Base-by-base conservation (phyloP, 1,140 invertebrate species). In the Hyphantria cunea region DNA sequence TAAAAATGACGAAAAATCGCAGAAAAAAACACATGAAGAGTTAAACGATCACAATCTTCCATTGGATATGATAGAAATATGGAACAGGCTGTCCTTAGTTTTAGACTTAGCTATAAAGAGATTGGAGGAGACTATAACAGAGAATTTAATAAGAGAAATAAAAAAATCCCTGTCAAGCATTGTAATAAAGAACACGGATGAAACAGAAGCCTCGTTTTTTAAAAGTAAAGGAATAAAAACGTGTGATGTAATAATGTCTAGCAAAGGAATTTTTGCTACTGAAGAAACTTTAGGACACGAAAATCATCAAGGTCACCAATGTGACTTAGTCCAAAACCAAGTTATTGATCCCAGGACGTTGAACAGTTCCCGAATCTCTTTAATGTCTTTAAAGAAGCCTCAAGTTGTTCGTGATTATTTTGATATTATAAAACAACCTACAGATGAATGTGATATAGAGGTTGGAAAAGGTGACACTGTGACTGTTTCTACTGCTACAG, bases 121-220 rank as follows among this genome's bases (percentile, higher is more conserved):
- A 68, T 62, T 88, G 39, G 82, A 85, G 58, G 64, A 76, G 13
- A 72, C 76, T 8, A 33, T 88, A 39, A 64, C 71, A n/a, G 73
- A 86, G 10, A 86, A 75, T 67, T 78, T 86, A 41, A 37, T 70
- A 11, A 73, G 54, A 15, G 78, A 86, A 72, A 39, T 86, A 34
- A 81, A 72, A 52, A 74, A 64, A 44, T 66, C 72, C 0, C 56
- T 81, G 8, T 37, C 70, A 12, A 54, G 63, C 31, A 68, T 82
- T 47, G 65, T 73, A 8, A 70, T 74, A 45, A 12, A 0, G 1
- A 58, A 49, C 15, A 10, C 12, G 10, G 0, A 25, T n/a, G 45
- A 49, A 39, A 59, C 34, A n/a, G 48, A 53, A 8, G 32, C 44
- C 14, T 33, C 44, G 8, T 14, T 42, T 39, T 8, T 42, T 6